Base-by-base conservation (phyloP, 2,797 vertebrate genomes). In the Esox lucius region DNA sequence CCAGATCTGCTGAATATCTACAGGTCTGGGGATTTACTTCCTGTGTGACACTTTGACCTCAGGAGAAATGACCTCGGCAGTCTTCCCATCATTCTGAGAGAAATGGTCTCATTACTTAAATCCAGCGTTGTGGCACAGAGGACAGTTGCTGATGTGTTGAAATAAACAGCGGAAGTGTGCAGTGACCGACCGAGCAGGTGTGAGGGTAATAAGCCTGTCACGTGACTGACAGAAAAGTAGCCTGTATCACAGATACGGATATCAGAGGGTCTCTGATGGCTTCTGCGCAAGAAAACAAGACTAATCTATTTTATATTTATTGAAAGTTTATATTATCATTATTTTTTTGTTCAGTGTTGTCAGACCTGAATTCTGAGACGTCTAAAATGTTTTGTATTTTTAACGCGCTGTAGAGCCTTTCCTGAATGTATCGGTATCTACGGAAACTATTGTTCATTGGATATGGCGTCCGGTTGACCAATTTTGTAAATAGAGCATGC, bases 291-390 rank as follows among this genome's bases (percentile, higher is more conserved):
- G 82, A 80, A 85, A 83, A 89, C 82, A 81, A 84, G 81, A 90
- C 86, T 87, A 86, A 78, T 93, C 88, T 92, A 91, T 93, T 94
- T 94, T 91, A 94, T 91, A 92, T 91, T 91, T 79, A 90, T 88
- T 91, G 79, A 90, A 73, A 89, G 86, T 84, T 88, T 92, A 78
- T 92, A 92, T 93, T 46, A 46, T 39, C 35, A 5, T 12, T 12
- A 13, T 46, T 46, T 91, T 92, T 91, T 90, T 83, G 88, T 89
- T 85, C 86, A 84, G 83, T 67, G 70, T 87, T 87, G 72, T 75
- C 56, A 4, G n/a, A 11, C 22, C 56, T 26, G 56, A 77, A 88
- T 89, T 90, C 82, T 80, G 71, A 87, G 85, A 85, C 90, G 24
- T 91, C 89, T 91, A 81, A 28, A 64, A 24, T 15, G 22, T 64